Base-by-base conservation (phyloP, 2,888 invertebrate species). In the Dexiosoma caninum region DNA sequence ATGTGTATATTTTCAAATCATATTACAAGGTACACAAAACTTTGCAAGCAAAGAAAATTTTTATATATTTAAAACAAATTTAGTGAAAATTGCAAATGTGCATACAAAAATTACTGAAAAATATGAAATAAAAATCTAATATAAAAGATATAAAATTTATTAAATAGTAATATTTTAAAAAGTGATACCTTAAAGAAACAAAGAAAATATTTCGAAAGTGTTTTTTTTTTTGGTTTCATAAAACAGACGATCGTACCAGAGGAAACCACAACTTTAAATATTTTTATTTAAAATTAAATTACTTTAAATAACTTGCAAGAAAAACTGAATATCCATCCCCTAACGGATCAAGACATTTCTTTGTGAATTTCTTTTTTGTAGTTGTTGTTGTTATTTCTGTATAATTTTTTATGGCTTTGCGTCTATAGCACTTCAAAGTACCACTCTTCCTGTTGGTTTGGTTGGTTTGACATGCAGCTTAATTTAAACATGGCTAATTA, bases 401-500 rank as follows among this genome's bases (percentile, higher is more conserved):
- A 55, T 64, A 44, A 62, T 30, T 46, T 14, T 16, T 19, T 49
- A 57, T 6, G n/a, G 27, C 35, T 42, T 69, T 55, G 14, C 37
- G 30, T 46, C 53, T 77, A 70, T 70, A 55, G 49, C 64, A 49
- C 49, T 69, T 57, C 40, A 57, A 64, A 64, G 57, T 71, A 49
- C 57, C 70, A 77, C 49, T 55, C 70, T 57, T 70, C 62, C 70
- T 57, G 42, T 57, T 23, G 57, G 60, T 72, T 55, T 53, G 66
- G 35, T 64, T 76, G 67, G 46, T 57, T 59, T 66, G 57, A 44
- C 37, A 53, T 66, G 30, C 37, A 60, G 70, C 59, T 70, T 66
- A 35, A 70, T 60, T 60, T 53, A 53, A 80, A 75, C 67, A 57
- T 81, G 81, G 77, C 77, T 81, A 81, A 81, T 81, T 81, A 81